Base-by-base conservation (phyloP, 2,888 invertebrate species). In the Torymus auratus region DNA sequence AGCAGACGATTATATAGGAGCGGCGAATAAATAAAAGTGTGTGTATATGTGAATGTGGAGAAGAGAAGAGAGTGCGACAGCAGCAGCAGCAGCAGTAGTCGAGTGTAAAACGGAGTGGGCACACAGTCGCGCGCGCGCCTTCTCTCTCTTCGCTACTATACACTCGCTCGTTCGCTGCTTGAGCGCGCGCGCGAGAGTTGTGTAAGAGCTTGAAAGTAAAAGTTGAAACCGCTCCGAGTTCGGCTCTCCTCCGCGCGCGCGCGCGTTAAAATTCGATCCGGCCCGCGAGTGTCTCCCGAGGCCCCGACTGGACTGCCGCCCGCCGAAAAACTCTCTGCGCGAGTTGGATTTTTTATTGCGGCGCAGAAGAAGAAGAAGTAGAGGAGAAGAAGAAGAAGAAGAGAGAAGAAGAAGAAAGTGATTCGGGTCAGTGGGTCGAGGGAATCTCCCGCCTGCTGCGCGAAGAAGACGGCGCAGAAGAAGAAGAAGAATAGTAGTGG, bases 201-300 rank as follows among this genome's bases (percentile, higher is more conserved):
- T 91, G 90, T 90, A 91, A 91, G 90, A 90, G 88, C 90, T 90
- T 69, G 90, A 90, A 90, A 90, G 90, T 90, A 91, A 90, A 91
- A 91, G 90, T 91, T 90, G 90, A 90, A 90, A 90, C 89, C 86
- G 88, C 87, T 41, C 7, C 87, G 88, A 88, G 86, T 88, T 86
- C 84, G 87, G 88, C 85, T 85, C 85, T 41, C 41, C 41, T 41
- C 41, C 81, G 81, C 75, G 86, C 83, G 84, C 84, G 88, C 86
- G 87, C 87, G 88, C 89, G 89, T 88, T 89, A 88, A 89, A 89
- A 88, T 89, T 87, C 88, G 87, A 89, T 88, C 86, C 86, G 84
- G 84, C 83, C 77, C 77, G 65, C 65, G 77, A 64, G 70, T 69
- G 71, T 77, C 50, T 58, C 52, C 64, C 17, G 60, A 23, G 58